Conservation (phyloP, 1,140 invertebrate species). For the Drosophila ironensis region DNA sequence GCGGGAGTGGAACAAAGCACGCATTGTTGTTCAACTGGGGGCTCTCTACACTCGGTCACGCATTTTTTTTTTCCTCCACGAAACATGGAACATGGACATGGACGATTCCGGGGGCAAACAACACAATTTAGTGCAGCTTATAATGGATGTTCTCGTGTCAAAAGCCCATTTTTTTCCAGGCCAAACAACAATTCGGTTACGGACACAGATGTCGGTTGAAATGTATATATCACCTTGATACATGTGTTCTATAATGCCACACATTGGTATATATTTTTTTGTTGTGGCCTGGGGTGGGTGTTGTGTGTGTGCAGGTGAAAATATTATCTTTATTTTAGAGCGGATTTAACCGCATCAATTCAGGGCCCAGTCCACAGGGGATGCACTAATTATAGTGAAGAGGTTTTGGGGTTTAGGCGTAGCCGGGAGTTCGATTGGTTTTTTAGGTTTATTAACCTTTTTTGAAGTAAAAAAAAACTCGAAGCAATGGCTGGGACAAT, state of each 20-base stretch:
- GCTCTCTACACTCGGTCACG: neutral
- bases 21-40: neutral
- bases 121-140: constrained; percentile 73
- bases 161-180: constrained; percentile 70
- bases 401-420: too few relatives aligned
- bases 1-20: constrained; percentile 25
- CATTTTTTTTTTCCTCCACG: constrained; percentile 5
- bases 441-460: too few relatives aligned
- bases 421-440: too few relatives aligned
- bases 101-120: constrained; percentile 40
- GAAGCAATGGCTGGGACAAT: too few relatives aligned
- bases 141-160: constrained; percentile 74
- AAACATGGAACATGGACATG: neutral
- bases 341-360: constrained; percentile 4
- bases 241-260: constrained; percentile 11
- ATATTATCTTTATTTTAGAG: constrained; percentile 43
- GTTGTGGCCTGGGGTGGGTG: neutral
- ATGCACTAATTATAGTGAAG: too few relatives aligned
- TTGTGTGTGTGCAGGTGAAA: constrained; percentile 10
- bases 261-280: too few relatives aligned
- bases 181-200: constrained; percentile 31
- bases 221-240: constrained; percentile 24
- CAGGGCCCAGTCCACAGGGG: neutral
- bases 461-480: too few relatives aligned
- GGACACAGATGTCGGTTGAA: constrained; percentile 7